Base-by-base conservation (phyloP, 2,113 vertebrate genomes). In the Lutjanus erythropterus region DNA sequence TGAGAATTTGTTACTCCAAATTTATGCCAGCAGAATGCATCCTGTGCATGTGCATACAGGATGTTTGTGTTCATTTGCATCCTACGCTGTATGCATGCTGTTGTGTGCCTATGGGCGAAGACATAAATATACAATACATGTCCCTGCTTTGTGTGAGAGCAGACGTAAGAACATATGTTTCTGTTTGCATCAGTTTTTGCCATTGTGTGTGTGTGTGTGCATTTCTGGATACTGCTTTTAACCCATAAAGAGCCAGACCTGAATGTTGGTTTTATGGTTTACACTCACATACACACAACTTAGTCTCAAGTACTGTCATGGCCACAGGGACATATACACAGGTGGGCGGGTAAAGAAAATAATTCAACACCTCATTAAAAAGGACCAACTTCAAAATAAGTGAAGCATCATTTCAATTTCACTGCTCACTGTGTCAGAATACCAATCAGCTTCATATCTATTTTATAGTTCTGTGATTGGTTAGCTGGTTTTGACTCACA, bases 1-100 rank as follows among this genome's bases (percentile, higher is more conserved):
- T 60, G 27, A 56, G 31, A 56, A 70, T 42, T 14, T 16, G 55
- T 68, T 53, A 64, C 11, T 61, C 31, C 14, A 52, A 50, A 75
- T 75, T 35, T 46, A 65, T 52, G 41, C 74, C 47, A 70, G 10
- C 2, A 1, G 64, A 49, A 55, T 52, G 27, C 9, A 23, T 66
- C 35, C 27, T 42, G 11, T 41, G 23, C 7, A 39, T 42, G 9
- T 58, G 35, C 35, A 5, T 39, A 60, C 50, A 66, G 29, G 25
- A 10, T 33, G 23, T 11, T 9, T 7, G 18, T 25, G 60, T 60
- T 56, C 12, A 25, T 60, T 41, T 59, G 33, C 15, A 71, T 37
- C 16, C 33, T 6, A 15, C 46, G 27, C n/a, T 33, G 46, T 21
- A 35, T 50, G 7, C n/a, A 33, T 27, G 41, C 11, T n/a, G 11